phyloP scores from a whole-genome alignment of 2,888 invertebrate genomes.

The Orthosia gothica region DNA sequence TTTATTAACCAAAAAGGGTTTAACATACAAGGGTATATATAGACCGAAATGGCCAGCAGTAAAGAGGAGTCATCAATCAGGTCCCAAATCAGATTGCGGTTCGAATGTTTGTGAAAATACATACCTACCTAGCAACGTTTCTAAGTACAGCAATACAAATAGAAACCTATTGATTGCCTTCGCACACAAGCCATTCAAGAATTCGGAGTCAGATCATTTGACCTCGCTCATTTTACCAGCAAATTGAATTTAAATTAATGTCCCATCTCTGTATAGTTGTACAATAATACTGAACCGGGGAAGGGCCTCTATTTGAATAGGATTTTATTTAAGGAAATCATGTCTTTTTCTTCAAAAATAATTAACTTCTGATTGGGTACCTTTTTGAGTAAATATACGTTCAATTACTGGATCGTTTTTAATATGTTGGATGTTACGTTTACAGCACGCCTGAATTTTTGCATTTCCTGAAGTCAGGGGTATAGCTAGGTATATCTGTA shows the following conservation, averaged over 20 bases:
- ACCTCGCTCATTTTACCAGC: conserved; percentile 57
- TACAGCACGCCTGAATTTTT: background rate
- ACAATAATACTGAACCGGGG: conserved; percentile 24
- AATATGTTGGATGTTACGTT: background rate
- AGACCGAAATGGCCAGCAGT: background rate
- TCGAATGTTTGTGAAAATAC: conserved; percentile 14
- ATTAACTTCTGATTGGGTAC: conserved; percentile 11
- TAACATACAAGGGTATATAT: conserved; percentile 16
- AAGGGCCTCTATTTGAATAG: conserved; percentile 26
- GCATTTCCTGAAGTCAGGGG: background rate
- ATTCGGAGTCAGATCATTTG: conserved; percentile 59
- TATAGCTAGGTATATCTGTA: background rate
- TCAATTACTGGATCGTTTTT: background rate
- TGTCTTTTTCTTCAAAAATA: conserved; percentile 12
- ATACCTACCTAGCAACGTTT: conserved; percentile 12
- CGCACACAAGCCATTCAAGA: conserved; percentile 44
- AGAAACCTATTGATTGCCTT: conserved; percentile 44
- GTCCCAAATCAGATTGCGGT: conserved; percentile 11
- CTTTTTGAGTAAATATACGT: background rate
- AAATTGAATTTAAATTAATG: conserved; percentile 64
- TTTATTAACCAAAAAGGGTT: conserved; percentile 8
- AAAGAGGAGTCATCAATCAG: conserved; percentile 28
- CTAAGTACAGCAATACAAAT: conserved; percentile 37
- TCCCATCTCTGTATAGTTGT: conserved; percentile 28
- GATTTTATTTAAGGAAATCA: conserved; percentile 25